A percentile compares a stretch with the other conserved stretches of the same genome.
phyloP scores from a whole-genome alignment of 1,140 invertebrate genomes.

The Aphidius gifuensis region DNA sequence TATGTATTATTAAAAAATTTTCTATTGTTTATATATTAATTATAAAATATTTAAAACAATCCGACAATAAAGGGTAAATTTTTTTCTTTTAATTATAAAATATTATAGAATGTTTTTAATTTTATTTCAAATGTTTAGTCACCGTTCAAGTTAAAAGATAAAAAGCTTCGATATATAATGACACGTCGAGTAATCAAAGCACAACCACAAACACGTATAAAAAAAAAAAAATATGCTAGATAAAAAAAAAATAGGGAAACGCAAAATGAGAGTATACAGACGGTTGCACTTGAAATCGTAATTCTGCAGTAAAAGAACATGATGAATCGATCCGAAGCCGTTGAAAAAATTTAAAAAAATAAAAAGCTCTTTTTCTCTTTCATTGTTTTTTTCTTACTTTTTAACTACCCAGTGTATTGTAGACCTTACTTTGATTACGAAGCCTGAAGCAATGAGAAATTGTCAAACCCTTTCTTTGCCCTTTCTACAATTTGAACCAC shows the following conservation, averaged over 20 bases:
- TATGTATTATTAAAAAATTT: too few species aligned
- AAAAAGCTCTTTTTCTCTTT: slow-evolving; percentile 11
- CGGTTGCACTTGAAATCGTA: slow-evolving; percentile 13
- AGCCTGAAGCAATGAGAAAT: slow-evolving; percentile 16
- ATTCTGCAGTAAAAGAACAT: slow-evolving; percentile 10
- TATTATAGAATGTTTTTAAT: not conserved
- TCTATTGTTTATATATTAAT: too few species aligned
- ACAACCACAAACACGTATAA: not conserved
- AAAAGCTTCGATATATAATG: not conserved
- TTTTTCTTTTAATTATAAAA: not conserved
- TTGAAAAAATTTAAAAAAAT: slow-evolving; percentile 4
- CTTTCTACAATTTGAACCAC: slow-evolving; percentile 13
- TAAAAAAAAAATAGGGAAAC: not conserved
- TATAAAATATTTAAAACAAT: too few species aligned
- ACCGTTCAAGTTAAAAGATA: not conserved
- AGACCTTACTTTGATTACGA: slow-evolving; percentile 27
- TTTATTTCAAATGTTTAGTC: too few species aligned
- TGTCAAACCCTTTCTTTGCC: not conserved
- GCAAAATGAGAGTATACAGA: not conserved
- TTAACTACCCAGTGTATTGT: slow-evolving; percentile 22
- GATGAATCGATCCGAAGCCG: slow-evolving; percentile 23
- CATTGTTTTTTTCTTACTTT: slow-evolving; percentile 20
- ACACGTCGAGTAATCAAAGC: slow-evolving; percentile 7
- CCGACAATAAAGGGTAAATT: not conserved
- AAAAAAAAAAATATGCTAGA: not conserved